A percentile compares a stretch with the other conserved stretches of the same genome.
Evolutionary conservation across 2,888 invertebrate genomes (phyloP).

Genomic region (Pharmacophagus antenor): DNA sequence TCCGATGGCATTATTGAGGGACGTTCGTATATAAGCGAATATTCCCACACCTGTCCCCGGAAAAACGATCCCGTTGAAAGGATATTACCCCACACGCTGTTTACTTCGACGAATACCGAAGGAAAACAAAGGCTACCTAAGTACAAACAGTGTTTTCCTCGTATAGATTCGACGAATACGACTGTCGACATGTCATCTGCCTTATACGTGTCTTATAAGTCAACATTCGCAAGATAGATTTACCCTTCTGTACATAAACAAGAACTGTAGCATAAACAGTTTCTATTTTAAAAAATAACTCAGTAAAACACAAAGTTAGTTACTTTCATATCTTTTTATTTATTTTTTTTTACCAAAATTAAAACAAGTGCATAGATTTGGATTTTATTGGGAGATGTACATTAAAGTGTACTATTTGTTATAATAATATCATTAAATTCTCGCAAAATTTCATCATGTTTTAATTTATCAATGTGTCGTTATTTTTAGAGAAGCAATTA

Average conservation of each 20-base stretch:
- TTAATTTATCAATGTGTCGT: too few relatives aligned
- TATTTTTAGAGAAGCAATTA: too few relatives aligned
- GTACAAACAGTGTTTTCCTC: conserved; percentile 18
- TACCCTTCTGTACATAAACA: conserved; percentile 5
- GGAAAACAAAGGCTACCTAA: conserved; percentile 26
- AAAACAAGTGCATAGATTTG: too few relatives aligned
- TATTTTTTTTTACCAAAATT: too few relatives aligned
- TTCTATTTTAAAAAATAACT: too few relatives aligned
- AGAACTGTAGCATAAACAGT: too few relatives aligned
- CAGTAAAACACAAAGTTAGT: too few relatives aligned
- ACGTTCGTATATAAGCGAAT: conserved; percentile 57
- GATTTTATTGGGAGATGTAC: too few relatives aligned
- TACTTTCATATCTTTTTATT: too few relatives aligned
- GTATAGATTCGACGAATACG: conserved; percentile 23
- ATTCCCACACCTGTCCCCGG: conserved; percentile 55
- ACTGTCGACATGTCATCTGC: conserved; percentile 15
- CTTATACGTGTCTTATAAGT: conserved; percentile 19
- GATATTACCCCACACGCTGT: conserved; percentile 44
- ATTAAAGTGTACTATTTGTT: too few relatives aligned
- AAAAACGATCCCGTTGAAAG: conserved; percentile 43
- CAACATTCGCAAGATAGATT: conserved; percentile 15
- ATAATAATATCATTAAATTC: too few relatives aligned
- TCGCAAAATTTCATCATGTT: too few relatives aligned
- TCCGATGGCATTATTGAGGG: conserved; percentile 46
- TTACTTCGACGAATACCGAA: conserved; percentile 34